These are phyloP conservation scores for Hirtodrosophila alboralis DNA, from an alignment of 2,888 invertebrate genomes.

Conservation along the genomic window DNA sequence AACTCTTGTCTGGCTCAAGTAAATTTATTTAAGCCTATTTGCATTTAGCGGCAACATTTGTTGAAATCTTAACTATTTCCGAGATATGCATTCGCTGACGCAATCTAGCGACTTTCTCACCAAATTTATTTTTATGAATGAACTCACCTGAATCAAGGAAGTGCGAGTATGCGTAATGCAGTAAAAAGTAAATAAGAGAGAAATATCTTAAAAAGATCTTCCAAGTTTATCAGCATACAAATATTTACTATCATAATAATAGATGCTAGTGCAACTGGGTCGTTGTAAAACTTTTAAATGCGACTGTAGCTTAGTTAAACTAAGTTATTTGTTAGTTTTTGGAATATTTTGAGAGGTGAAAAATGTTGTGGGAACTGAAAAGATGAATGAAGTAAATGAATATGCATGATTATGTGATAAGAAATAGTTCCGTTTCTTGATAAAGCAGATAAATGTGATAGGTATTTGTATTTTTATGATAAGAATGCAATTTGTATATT, in stretches of 20 bases:
- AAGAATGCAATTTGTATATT: too few species aligned
- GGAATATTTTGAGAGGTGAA: conserved; percentile 42
- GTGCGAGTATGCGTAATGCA: conserved; percentile 81
- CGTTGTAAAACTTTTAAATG: conserved; percentile 21
- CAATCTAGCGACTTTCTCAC: conserved; percentile 54
- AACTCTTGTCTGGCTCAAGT: conserved; percentile 30
- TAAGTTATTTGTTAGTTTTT: conserved; percentile 12
- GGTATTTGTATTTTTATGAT: too few species aligned
- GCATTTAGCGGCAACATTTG: conserved; percentile 71
- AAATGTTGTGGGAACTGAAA: conserved; percentile 46
- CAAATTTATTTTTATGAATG: conserved; percentile 69
- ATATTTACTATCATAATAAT: conserved; percentile 58
- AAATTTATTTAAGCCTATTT: conserved; percentile 64
- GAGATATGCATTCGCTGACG: conserved; percentile 40
- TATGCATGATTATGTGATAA: conserved; percentile 21
- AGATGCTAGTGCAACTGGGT: conserved; percentile 62
- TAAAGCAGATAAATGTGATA: neutral
- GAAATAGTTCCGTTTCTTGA: conserved; percentile 34
- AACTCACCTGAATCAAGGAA: conserved; percentile 62
- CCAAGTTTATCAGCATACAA: conserved; percentile 56
- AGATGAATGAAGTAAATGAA: conserved; percentile 38
- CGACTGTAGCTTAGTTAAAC: neutral
- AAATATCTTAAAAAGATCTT: conserved; percentile 36
- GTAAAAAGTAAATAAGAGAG: conserved; percentile 72
- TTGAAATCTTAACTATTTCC: conserved; percentile 48